Base-by-base conservation (phyloP, 2,888 invertebrate species). In the Sphaerophoria rueppellii region DNA sequence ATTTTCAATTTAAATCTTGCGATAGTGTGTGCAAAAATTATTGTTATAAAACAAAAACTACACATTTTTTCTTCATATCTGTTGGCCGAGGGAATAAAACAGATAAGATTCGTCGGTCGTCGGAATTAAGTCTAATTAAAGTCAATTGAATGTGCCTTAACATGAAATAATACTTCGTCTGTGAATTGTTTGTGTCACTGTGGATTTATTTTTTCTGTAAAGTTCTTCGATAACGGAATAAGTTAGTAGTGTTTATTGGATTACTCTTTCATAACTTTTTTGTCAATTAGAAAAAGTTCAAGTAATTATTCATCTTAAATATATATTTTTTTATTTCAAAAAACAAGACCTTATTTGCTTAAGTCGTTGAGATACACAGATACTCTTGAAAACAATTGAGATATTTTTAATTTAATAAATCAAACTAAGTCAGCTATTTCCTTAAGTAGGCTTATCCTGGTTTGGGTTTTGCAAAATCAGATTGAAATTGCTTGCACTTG, bases 131-230 rank as follows among this genome's bases (percentile, higher is more conserved):
- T 57, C 80, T 80, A 75, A 83, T 83, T 83, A 83, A 63, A 72
- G 72, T 72, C 83, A 83, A 83, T 83, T 83, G 71, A 69, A 57
- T 69, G 83, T 83, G 83, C 75, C 83, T 83, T 80, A 80, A 70
- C 34, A 7, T 34, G 50, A 81, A 58, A 40, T 14, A 70, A 60
- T 43, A 43, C 6, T 43, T 52, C 12, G 54, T 54, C 6, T 70
- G 69, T 80, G 50, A 43, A 48, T 58, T 48, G 35, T 61, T 12
- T 48, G 67, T 67, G 75, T 37, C 35, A 40, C 11, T 65, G 54
- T 48, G 24, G 35, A 74, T 80, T 54, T 40, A 37, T 54, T 37
- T 35, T 32, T 24, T 7, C 55, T 14, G 12, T 43, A 43, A 9
- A 50, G 24, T 46, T 50, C 24, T 34, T 63, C n/a, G 40, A 55